Evolutionary conservation across 2,888 invertebrate species (phyloP), one percentile per base, ranked within the genome.

Genomic region (Frankliniella fusca): DNA sequence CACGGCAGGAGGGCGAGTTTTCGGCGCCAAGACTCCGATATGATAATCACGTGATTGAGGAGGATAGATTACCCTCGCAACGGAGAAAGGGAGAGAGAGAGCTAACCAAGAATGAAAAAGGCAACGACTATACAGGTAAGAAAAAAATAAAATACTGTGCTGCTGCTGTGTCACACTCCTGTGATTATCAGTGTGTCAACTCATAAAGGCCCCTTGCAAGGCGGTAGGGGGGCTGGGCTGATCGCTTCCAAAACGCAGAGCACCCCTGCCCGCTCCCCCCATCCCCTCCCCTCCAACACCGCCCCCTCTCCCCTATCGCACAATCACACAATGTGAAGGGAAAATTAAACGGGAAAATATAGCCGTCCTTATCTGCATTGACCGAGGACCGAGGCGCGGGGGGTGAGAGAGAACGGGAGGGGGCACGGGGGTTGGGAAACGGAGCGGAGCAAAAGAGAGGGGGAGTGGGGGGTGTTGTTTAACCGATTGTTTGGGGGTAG

Each of bases 311-410:
- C 54, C 54, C 12, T 15, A 54, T 54, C 54, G 54, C 54, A 18
- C 18, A 12, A 76, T 76, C 70, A 23, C 70, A 76, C 70, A 76
- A 76, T 76, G 70, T 76, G 70, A 76, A 76, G 70, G 70, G 70
- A 76, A 76, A 76, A 76, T 76, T 76, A 76, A 76, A 76, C 70
- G 70, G 27, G 70, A 27, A 76, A 76, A 76, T 76, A 76, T 76
- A 27, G 70, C 70, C 12, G 7, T 23, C 12, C 70, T 76, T 76
- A 76, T 76, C 70, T 11, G 70, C 61, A n/a, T n/a, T 18, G 61
- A 7, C 61, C 61, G 61, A 61, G n/a, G 61, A 61, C 20, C 7
- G 61, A 61, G 61, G 61, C 15, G 18, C 5, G 61, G 61, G 18
- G 61, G 54, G 61, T 1, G 61, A 18, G 61, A 15, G 61, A 18